phyloP scores from a whole-genome alignment of 2,797 vertebrate species.

The Falco cherrug region DNA sequence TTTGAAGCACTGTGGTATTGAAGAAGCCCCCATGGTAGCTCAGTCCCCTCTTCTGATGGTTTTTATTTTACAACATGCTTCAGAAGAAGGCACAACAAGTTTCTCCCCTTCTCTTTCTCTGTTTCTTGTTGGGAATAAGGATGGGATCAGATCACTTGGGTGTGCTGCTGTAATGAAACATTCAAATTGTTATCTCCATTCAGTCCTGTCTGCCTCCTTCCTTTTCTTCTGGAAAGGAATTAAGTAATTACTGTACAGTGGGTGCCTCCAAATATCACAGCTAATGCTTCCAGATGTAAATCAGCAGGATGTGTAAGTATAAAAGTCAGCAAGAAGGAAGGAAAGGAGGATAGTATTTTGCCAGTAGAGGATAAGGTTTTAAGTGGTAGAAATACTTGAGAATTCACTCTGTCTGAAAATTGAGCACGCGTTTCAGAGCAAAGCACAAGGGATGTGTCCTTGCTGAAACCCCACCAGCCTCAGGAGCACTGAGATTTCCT shows the following conservation, averaged over 20 bases:
- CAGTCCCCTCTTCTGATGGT: not conserved
- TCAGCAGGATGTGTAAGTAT: not conserved
- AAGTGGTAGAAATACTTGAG: not conserved
- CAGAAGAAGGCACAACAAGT: not conserved
- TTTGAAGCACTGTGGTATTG: constrained; percentile 12
- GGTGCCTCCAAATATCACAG: not conserved
- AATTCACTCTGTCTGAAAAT: not conserved
- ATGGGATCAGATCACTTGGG: not conserved
- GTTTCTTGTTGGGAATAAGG: not conserved
- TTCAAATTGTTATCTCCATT: not conserved
- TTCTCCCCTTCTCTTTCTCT: not conserved
- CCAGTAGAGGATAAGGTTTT: not conserved
- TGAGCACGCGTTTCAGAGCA: not conserved
- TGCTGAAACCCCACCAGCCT: not conserved
- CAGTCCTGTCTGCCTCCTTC: not conserved
- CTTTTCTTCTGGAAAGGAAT: not conserved
- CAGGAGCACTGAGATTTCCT: not conserved
- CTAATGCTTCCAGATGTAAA: not conserved
- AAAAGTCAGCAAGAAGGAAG: not conserved
- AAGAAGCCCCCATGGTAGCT: constrained; percentile 3
- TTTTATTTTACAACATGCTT: not conserved
- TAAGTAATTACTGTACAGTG: not conserved
- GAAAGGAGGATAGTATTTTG: not conserved
- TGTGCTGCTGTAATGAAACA: not conserved
- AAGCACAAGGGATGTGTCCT: not conserved